phyloP scores from a whole-genome alignment of 2,888 invertebrate genomes.

The Rapana venosa region DNA sequence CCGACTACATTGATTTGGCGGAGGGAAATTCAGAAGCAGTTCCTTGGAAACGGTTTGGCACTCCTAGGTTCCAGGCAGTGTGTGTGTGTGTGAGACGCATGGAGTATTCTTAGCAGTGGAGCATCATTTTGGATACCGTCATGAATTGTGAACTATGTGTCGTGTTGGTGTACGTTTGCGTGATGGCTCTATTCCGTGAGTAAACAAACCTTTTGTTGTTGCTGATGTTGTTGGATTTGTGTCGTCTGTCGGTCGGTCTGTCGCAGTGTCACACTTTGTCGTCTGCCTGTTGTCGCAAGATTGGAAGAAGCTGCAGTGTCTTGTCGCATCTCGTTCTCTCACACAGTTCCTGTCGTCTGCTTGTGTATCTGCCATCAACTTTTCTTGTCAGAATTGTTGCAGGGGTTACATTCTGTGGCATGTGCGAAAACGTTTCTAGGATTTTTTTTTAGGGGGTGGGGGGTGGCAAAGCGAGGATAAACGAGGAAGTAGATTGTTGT shows the following conservation, averaged over 20 bases:
- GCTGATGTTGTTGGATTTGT: too few relatives aligned
- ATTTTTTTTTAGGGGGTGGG: too few relatives aligned
- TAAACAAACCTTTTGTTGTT: slow-evolving; percentile 35
- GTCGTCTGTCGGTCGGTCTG: neutral
- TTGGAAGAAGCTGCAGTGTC: neutral
- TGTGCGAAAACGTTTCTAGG: too few relatives aligned
- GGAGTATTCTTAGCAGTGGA: slow-evolving; percentile 48
- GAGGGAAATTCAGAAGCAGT: slow-evolving; percentile 37
- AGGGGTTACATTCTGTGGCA: too few relatives aligned
- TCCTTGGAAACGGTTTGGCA: slow-evolving; percentile 30
- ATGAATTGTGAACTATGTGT: slow-evolving; percentile 48
- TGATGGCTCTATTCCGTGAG: slow-evolving; percentile 45
- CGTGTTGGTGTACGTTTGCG: slow-evolving; percentile 39
- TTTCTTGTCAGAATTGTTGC: too few relatives aligned
- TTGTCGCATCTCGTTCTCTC: neutral
- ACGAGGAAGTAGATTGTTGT: too few relatives aligned
- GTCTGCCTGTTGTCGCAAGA: neutral
- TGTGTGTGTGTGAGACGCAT: slow-evolving; percentile 40
- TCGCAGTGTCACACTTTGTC: neutral
- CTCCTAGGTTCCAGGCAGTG: neutral
- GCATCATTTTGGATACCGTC: slow-evolving; percentile 45
- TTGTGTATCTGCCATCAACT: too few relatives aligned
- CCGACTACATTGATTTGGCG: slow-evolving; percentile 31
- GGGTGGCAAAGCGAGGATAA: too few relatives aligned
- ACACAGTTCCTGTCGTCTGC: neutral